Conservation (phyloP, 2,888 invertebrate species). For the Toxonevra muliebris region DNA sequence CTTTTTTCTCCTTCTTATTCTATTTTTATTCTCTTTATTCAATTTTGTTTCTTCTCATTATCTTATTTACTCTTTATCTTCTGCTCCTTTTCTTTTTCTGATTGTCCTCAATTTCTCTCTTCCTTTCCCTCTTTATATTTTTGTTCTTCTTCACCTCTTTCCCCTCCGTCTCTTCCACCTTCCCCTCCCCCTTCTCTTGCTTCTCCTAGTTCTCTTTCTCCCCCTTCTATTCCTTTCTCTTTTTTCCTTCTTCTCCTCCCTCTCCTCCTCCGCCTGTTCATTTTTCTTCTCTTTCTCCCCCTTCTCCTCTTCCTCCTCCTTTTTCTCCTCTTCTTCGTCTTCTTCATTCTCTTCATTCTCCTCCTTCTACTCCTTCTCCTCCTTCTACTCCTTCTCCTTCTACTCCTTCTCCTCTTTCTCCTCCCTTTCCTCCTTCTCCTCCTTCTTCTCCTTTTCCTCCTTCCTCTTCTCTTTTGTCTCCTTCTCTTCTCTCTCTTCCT, state of each 20-base stretch:
- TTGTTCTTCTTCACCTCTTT: not conserved
- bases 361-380: no score
- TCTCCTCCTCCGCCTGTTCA: not conserved
- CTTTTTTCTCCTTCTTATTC: not conserved
- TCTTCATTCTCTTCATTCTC: no score
- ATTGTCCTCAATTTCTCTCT: not conserved
- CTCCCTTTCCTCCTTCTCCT: no score
- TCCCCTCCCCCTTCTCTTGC: not conserved
- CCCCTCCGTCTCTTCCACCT: not conserved
- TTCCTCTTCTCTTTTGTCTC: no score
- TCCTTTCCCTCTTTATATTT: not conserved
- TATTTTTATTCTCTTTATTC: not conserved
- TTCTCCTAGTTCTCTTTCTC: not conserved
- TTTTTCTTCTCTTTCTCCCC: not conserved
- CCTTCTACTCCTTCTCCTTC: no score
- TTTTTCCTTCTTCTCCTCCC: not conserved
- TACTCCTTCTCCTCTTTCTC: no score
- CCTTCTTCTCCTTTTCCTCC: no score
- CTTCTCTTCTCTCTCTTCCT: no score
- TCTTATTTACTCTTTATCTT: conserved; percentile 17
- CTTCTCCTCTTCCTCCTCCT: no score
- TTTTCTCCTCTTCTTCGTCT: no score
- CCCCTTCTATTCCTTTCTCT: not conserved
- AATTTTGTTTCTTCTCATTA: not conserved
- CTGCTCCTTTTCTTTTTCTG: not conserved